phyloP scores from a whole-genome alignment of 1,140 invertebrate genomes.

The Acromyrmex charruanus region DNA sequence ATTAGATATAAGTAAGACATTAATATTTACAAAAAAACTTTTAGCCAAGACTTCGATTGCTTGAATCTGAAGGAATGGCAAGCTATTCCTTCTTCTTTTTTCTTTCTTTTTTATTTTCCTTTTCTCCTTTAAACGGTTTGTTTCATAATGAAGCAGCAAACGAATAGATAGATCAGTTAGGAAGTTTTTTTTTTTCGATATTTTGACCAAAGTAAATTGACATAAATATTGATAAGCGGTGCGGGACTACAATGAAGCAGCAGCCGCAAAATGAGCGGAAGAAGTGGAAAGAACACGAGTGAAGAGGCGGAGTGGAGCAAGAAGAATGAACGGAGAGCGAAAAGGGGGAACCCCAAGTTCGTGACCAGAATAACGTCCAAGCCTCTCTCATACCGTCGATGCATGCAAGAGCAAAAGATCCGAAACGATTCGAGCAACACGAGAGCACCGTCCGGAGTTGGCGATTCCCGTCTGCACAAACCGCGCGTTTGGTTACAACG shows the following conservation, averaged over 20 bases:
- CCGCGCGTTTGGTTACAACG: slow-evolving; percentile 41
- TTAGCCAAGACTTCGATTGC: neutral
- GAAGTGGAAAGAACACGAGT: slow-evolving; percentile 16
- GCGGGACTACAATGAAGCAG: slow-evolving; percentile 1
- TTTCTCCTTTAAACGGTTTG: neutral
- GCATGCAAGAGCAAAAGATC: slow-evolving; percentile 64
- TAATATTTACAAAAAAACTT: neutral
- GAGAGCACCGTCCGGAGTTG: slow-evolving; percentile 49
- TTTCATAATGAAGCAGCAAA: neutral
- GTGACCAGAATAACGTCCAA: slow-evolving; percentile 71
- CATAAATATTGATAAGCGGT: slow-evolving; percentile 69
- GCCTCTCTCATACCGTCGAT: slow-evolving; percentile 60
- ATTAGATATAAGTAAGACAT: neutral
- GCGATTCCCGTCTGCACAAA: slow-evolving; percentile 34
- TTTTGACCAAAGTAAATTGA: slow-evolving; percentile 59
- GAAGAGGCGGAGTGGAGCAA: slow-evolving; percentile 40
- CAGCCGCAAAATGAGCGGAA: neutral
- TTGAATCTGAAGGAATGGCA: no score
- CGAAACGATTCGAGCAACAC: slow-evolving; percentile 71
- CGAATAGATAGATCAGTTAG: neutral
- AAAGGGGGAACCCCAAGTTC: slow-evolving; percentile 59
- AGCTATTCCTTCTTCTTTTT: neutral
- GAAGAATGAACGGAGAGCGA: slow-evolving; percentile 37
- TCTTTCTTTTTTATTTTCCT: neutral
- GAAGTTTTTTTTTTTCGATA: neutral